These are phyloP conservation scores for Portevinia maculata DNA, from an alignment of 2,888 invertebrate species.

Conservation along the genomic window DNA sequence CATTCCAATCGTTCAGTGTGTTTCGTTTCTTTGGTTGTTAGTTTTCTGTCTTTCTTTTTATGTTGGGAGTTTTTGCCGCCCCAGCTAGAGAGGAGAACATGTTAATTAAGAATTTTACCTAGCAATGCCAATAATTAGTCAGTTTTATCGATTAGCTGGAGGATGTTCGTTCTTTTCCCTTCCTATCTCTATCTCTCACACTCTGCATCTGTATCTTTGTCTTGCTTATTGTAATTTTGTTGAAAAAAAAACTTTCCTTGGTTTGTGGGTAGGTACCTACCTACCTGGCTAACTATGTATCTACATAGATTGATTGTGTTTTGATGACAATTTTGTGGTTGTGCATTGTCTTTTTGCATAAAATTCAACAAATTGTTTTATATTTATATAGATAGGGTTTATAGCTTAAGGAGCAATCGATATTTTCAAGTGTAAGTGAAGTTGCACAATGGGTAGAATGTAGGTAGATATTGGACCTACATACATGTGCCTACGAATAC, in stretches of 20 bases:
- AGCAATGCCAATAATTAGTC: constrained; percentile 77
- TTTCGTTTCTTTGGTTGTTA: constrained; percentile 57
- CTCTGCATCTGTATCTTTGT: constrained; percentile 13
- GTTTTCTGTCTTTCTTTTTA: constrained; percentile 27
- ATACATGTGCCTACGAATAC: background rate
- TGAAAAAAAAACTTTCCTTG: background rate
- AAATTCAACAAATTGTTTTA: constrained; percentile 32
- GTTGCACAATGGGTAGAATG: background rate
- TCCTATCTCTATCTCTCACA: constrained; percentile 33
- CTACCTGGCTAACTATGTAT: background rate
- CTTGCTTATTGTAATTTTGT: constrained; percentile 18
- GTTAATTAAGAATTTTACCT: constrained; percentile 77
- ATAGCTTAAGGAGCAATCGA: constrained; percentile 37
- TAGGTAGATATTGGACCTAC: background rate
- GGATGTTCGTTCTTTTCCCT: constrained; percentile 66
- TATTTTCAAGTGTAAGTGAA: constrained; percentile 59
- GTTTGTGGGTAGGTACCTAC: background rate
- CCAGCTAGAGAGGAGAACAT: constrained; percentile 75
- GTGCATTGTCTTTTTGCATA: constrained; percentile 35
- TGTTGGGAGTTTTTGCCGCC: constrained; percentile 69
- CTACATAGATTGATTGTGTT: constrained; percentile 19
- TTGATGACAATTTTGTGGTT: constrained; percentile 49
- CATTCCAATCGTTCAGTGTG: constrained; percentile 55
- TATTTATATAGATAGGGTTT: background rate
- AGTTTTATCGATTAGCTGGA: constrained; percentile 77